Percentiles rank a stretch among this genome's conserved stretches.
Conservation (phyloP, 2,797 vertebrate genomes). For the Heterohyrax brucei region DNA sequence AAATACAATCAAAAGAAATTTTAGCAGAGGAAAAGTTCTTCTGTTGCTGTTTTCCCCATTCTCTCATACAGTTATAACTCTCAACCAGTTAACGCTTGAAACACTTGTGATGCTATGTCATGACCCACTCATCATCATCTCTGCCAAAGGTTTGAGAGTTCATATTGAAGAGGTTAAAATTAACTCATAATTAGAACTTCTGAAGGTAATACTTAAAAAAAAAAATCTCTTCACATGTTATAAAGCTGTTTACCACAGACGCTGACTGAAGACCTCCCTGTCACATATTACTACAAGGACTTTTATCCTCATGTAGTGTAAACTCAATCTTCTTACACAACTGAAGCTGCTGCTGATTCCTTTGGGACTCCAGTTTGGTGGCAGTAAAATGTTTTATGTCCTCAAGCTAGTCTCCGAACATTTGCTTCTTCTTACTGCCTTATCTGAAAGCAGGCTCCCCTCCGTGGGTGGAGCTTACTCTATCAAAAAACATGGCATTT, state of each 20-base stretch:
- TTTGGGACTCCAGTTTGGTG: background rate
- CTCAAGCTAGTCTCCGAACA: background rate
- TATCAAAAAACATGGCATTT: background rate
- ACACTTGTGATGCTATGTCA: background rate
- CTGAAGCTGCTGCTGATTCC: background rate
- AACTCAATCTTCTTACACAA: background rate
- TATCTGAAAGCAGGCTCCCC: background rate
- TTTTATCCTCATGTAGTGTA: no score
- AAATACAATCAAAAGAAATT: background rate
- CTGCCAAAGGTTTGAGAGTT: background rate
- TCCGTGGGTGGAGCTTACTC: no score
- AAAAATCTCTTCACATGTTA: background rate
- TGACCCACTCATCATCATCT: background rate
- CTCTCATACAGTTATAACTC: background rate
- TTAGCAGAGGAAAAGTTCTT: background rate
- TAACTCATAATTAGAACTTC: background rate
- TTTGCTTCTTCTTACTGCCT: background rate
- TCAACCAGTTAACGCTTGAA: background rate
- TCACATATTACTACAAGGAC: background rate
- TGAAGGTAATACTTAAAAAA: slow-evolving; percentile 7
- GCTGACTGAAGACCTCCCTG: background rate
- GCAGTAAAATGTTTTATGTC: background rate
- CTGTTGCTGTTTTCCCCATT: background rate
- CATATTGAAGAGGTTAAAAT: background rate
- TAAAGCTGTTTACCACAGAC: background rate